These are phyloP conservation scores for Hololepta plana DNA, from an alignment of 2,888 invertebrate genomes.

Conservation along the genomic window DNA sequence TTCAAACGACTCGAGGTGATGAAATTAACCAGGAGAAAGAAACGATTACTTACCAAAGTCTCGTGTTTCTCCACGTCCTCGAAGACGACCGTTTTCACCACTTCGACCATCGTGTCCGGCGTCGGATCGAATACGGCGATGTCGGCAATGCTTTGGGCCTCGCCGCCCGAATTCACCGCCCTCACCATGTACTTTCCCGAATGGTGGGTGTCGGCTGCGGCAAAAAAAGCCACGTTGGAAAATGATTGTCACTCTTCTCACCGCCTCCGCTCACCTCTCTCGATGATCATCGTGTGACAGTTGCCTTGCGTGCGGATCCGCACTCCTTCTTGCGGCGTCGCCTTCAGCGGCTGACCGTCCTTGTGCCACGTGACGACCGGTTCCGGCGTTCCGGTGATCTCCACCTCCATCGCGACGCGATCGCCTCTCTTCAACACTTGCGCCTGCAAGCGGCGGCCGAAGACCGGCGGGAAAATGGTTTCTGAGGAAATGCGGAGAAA, in stretches of 20 bases:
- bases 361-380: constrained; percentile 58
- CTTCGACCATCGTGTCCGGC: constrained; percentile 46
- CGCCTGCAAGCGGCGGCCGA: constrained; percentile 58
- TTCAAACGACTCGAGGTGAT: too few species aligned
- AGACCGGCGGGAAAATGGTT: constrained; percentile 63
- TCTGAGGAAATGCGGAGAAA: too few species aligned
- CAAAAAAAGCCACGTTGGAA: constrained; percentile 5
- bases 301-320: constrained; percentile 46
- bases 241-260: constrained; percentile 1
- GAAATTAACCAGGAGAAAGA: too few species aligned
- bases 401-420: constrained; percentile 53
- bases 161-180: constrained; percentile 59
- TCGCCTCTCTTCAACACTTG: constrained; percentile 55
- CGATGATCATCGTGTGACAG: constrained; percentile 47
- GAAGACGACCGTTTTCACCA: constrained; percentile 45
- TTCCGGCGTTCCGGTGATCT: constrained; percentile 60
- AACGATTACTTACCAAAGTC: constrained; percentile 26
- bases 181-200: constrained; percentile 60
- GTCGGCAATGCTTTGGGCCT: constrained; percentile 66
- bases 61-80: constrained; percentile 33
- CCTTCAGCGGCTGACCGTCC: constrained; percentile 43
- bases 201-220: constrained; percentile 40
- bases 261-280: constrained; percentile 38
- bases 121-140: constrained; percentile 54
- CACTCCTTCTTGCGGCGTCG: constrained; percentile 32